Percentiles rank a stretch among this genome's conserved stretches.
These are phyloP conservation scores for Falcunculus frontatus DNA, from an alignment of 2,113 vertebrate genomes.

Conservation along the genomic window DNA sequence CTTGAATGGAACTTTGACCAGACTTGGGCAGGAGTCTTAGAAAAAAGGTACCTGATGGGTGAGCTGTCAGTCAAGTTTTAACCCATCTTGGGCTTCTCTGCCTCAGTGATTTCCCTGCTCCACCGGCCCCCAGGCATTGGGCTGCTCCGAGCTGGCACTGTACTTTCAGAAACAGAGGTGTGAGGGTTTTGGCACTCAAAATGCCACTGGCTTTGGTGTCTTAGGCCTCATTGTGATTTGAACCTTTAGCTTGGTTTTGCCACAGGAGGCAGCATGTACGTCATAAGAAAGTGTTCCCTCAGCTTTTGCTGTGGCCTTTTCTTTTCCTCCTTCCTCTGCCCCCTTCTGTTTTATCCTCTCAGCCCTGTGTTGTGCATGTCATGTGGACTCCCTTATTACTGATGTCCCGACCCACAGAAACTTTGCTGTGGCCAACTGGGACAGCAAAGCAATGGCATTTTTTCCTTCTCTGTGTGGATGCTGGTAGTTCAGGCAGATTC, in stretches of 20 bases:
- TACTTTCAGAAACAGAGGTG: not conserved
- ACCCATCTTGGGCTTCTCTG: not conserved
- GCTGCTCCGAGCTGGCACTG: not conserved
- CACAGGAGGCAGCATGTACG: not conserved
- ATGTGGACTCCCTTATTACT: not conserved
- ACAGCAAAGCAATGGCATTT: not conserved
- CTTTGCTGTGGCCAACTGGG: not conserved
- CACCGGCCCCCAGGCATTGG: not conserved
- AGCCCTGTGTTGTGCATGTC: not conserved
- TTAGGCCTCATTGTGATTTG: not conserved
- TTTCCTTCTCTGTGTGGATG: not conserved
- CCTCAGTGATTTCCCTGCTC: not conserved
- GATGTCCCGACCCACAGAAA: not conserved
- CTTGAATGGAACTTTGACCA: not conserved
- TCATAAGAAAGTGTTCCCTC: not conserved
- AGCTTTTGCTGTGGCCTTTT: not conserved
- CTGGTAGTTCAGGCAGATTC: not conserved
- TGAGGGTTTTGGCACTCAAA: not conserved
- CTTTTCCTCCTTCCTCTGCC: not conserved
- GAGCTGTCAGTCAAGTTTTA: not conserved
- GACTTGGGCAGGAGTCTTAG: not conserved
- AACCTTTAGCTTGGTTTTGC: not conserved
- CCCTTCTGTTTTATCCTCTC: not conserved
- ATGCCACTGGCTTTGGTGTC: not conserved
- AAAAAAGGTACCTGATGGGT: not conserved